phyloP scores from a whole-genome alignment of 2,113 vertebrate genomes.

The Toxostoma redivivum region DNA sequence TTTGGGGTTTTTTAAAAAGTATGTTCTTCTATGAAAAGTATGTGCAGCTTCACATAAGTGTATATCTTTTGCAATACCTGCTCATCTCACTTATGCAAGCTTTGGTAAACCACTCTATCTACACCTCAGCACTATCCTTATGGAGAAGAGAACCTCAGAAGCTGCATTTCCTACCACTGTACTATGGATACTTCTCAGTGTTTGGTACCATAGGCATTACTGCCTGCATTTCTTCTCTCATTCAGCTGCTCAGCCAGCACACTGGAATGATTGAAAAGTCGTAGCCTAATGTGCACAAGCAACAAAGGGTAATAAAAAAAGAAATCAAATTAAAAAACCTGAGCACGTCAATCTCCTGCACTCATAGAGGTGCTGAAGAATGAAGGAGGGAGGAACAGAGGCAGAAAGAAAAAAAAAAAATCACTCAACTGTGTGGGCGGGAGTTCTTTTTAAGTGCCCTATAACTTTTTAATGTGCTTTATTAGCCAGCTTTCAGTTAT shows the following conservation, averaged over 20 bases:
- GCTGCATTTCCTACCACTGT: background rate
- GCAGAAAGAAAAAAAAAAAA: background rate
- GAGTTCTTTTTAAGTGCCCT: background rate
- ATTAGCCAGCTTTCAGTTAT: background rate
- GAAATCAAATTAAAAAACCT: background rate
- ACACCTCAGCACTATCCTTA: background rate
- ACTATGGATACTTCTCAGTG: background rate
- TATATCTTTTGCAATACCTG: background rate
- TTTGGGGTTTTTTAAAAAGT: background rate
- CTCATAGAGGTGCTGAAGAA: background rate
- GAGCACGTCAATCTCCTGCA: background rate
- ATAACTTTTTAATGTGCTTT: background rate
- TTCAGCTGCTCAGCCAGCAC: background rate
- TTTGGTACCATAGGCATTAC: background rate
- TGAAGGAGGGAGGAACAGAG: background rate
- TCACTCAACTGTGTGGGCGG: accelerated
- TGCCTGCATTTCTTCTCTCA: background rate
- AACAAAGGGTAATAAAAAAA: background rate
- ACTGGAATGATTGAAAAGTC: background rate
- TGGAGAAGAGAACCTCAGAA: background rate
- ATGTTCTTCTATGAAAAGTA: background rate
- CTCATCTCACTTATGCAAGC: background rate
- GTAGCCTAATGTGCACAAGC: background rate
- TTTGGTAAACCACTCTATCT: background rate
- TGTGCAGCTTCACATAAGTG: background rate